Evolutionary conservation across 2,113 vertebrate species (phyloP).

Genomic region (Martes martes): DNA sequence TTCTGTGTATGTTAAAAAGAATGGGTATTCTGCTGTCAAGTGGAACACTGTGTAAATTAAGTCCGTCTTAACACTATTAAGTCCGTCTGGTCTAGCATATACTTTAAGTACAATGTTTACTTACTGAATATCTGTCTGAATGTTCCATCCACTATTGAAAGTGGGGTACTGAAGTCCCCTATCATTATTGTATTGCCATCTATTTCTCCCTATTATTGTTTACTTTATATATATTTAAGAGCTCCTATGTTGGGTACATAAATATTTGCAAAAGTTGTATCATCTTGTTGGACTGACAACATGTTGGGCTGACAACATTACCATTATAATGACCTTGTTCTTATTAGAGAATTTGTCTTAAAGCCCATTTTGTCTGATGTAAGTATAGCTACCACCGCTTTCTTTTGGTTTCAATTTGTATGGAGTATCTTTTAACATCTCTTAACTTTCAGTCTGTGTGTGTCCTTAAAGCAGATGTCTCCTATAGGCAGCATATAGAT

Average conservation of each 20-base stretch:
- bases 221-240: neutral
- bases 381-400: neutral
- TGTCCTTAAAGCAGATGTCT: neutral
- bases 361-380: neutral
- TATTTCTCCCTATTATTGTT: neutral
- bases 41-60: neutral
- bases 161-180: neutral
- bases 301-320: neutral
- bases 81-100: neutral
- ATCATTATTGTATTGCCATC: neutral
- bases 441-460: neutral
- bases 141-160: neutral
- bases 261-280: neutral
- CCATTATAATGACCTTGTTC: neutral
- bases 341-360: neutral
- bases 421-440: neutral
- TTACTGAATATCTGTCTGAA: neutral
- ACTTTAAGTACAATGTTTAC: neutral
- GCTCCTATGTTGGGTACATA: neutral
- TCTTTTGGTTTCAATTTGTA: neutral
- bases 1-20: neutral
- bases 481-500: neutral
- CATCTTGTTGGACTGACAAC: neutral
- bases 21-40: neutral
- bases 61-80: no score